phyloP scores from a whole-genome alignment of 2,888 invertebrate species.

The Caenorhabditis macrosperma region DNA sequence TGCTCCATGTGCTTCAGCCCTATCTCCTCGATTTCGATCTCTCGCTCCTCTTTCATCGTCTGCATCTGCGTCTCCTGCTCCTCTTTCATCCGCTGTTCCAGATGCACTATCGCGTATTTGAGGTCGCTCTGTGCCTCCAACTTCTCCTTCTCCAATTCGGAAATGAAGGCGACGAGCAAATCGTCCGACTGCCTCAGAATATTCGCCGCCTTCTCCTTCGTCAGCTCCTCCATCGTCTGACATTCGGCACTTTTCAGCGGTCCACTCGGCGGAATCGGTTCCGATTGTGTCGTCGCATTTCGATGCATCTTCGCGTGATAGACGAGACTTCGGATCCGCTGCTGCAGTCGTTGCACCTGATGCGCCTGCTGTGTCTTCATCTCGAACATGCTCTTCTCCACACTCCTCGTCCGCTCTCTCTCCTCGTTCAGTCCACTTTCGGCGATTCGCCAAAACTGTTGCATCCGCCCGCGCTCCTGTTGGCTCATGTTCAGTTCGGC shows the following conservation, averaged over 20 bases:
- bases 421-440: constrained; percentile 65
- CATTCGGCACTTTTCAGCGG: constrained; percentile 46
- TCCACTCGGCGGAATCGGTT: constrained; percentile 61
- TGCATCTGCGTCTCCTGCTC: constrained; percentile 67
- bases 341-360: constrained; percentile 67
- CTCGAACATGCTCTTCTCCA: constrained; percentile 67
- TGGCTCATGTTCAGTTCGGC: constrained; percentile 43
- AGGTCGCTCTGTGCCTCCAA: constrained; percentile 73
- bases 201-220: constrained; percentile 59
- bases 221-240: constrained; percentile 71
- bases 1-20: constrained; percentile 59
- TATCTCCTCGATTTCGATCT: constrained; percentile 58
- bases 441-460: constrained; percentile 63
- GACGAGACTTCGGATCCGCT: constrained; percentile 68
- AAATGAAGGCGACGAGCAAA: constrained; percentile 68
- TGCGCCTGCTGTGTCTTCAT: constrained; percentile 71
- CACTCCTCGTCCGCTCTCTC: constrained; percentile 50
- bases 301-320: constrained; percentile 64
- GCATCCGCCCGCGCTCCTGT: constrained; percentile 64
- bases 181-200: constrained; percentile 68
- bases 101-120: constrained; percentile 73
- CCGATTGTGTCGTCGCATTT: constrained; percentile 70
- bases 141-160: constrained; percentile 72
- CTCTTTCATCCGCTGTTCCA: constrained; percentile 74
- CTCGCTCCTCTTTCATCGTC: constrained; percentile 50